A percentile compares a stretch with the other conserved stretches of the same genome.
Evolutionary conservation across 2,113 vertebrate genomes (phyloP).

Genomic region (Mionectes macconnelli): DNA sequence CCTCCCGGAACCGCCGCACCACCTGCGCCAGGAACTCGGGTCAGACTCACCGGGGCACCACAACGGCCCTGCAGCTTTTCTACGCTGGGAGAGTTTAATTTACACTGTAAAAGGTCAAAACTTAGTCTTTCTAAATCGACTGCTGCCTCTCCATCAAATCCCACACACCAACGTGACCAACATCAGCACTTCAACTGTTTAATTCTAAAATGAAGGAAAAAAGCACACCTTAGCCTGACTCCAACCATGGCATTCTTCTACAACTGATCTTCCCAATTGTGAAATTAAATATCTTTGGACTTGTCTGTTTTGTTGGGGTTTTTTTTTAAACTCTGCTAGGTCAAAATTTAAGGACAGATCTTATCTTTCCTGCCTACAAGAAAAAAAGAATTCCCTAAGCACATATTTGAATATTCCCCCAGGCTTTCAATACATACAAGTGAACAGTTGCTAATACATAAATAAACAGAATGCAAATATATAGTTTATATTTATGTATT

Average conservation of each 20-base stretch:
- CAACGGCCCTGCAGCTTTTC: too few species aligned
- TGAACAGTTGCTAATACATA: background rate
- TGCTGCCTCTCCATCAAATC: fast-evolving
- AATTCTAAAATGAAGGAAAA: background rate
- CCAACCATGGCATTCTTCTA: background rate
- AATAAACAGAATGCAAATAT: background rate
- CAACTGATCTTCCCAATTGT: background rate
- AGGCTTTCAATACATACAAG: background rate
- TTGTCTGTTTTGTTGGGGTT: background rate
- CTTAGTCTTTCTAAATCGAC: background rate
- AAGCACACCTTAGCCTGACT: background rate
- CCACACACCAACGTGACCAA: fast-evolving
- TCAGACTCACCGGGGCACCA: background rate
- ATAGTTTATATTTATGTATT: background rate
- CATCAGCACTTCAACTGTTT: background rate
- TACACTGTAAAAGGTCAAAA: fast-evolving
- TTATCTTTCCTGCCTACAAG: background rate
- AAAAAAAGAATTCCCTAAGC: background rate
- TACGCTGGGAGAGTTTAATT: fast-evolving
- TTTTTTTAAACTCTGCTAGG: background rate
- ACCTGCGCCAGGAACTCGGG: slow-evolving; percentile 1
- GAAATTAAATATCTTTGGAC: background rate
- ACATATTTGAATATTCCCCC: background rate
- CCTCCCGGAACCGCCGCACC: slow-evolving; percentile 85
- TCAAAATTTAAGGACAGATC: background rate